Evolutionary conservation across 2,888 invertebrate species (phyloP), one percentile per base, ranked within the genome.

Genomic region (Dichetophora obliterata): DNA sequence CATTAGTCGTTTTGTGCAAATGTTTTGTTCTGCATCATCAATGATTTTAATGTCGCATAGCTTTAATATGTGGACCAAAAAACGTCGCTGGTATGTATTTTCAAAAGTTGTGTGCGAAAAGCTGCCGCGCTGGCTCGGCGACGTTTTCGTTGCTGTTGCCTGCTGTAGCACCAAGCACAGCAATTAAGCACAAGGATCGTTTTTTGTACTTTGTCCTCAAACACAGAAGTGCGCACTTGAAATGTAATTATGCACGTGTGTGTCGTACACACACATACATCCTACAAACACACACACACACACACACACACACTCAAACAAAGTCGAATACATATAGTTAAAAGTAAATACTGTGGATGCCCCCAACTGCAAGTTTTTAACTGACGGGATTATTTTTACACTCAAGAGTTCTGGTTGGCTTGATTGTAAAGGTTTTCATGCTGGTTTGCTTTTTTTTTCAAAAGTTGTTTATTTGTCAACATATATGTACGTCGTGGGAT

Each of bases 221-320:
- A 22, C 48, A 48, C 48, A 31, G 37, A 11, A 37, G 22, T 27
- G 59, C 37, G 65, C 19, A 48, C 48, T 48, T 43, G 48, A 48
- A 48, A 61, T 66, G 66, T 37, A 66, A 48, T 66, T 37, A 61
- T 61, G 59, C 59, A 61, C 43, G 66, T 65, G 65, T 43, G 48
- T 43, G 43, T 65, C 16, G 37, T 19, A 59, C 59, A 16, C 59
- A 27, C 24, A 27, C 14, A 27, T 16, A 54, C 54, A 54, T 52
- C n/a, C 24, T 66, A 43, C 43, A 66, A 24, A n/a, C 9, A 11
- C 48, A 66, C 22, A 22, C 43, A 66, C 2, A 43, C 4, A 19
- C 66, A 66, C 9, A 22, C 22, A 66, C 8, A 43, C 4, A 43
- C 37, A 19, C 19, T 48, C 43, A 22, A 22, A 48, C 43, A 43